phyloP scores from a whole-genome alignment of 1,140 invertebrate species.

The Lepeophtheirus salmonis region DNA sequence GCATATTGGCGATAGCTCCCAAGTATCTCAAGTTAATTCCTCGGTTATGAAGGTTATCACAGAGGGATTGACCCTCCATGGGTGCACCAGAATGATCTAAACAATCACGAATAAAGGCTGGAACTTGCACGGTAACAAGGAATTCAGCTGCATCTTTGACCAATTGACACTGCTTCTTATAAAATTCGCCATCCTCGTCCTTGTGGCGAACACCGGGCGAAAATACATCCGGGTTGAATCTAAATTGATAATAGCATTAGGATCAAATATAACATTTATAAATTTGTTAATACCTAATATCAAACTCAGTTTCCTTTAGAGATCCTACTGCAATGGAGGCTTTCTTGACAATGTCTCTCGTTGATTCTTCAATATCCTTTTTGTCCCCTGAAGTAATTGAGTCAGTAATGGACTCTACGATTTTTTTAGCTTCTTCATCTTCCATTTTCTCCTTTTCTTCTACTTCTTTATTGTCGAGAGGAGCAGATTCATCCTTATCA shows the following conservation, averaged over 20 bases:
- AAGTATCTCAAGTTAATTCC: constrained; percentile 95
- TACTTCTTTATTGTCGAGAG: constrained; percentile 21
- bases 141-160: constrained; percentile 90
- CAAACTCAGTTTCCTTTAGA: constrained; percentile 79
- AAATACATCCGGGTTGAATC: constrained; percentile 96
- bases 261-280: too few species aligned
- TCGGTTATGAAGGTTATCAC: constrained; percentile 72
- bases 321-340: constrained; percentile 77
- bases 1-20: constrained; percentile 58
- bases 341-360: constrained; percentile 66
- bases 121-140: constrained; percentile 75
- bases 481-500: constrained; percentile 6
- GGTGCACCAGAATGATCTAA: constrained; percentile 74
- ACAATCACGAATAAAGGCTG: constrained; percentile 77
- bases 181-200: constrained; percentile 40
- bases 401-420: constrained; percentile 70
- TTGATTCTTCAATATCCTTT: constrained; percentile 62
- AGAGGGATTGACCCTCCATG: constrained; percentile 84
- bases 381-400: constrained; percentile 56
- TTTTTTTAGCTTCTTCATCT: constrained; percentile 72
- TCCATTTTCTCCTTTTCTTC: constrained; percentile 24
- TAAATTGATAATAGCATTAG: too few species aligned
- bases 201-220: constrained; percentile 76
- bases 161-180: constrained; percentile 63
- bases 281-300: too few species aligned